Conservation (phyloP, 2,113 vertebrate genomes). For the Pyxicephalus adspersus region DNA sequence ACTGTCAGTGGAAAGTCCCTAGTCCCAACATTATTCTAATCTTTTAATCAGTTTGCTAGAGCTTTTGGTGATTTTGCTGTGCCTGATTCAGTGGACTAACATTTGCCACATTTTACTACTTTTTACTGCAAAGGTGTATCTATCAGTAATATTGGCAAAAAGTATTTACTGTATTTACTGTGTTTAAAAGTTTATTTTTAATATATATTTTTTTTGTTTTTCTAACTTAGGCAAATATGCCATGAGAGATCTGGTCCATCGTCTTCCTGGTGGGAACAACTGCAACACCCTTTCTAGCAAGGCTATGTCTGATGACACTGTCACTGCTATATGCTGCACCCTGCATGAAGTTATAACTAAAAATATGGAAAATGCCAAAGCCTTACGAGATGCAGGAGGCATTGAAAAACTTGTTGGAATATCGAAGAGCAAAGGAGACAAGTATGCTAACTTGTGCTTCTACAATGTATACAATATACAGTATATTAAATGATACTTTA, state of each 20-base stretch:
- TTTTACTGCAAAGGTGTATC: no score
- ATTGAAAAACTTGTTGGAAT: slow-evolving; percentile 97
- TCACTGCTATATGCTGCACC: slow-evolving; percentile 96
- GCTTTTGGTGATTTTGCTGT: no score
- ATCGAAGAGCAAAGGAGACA: slow-evolving; percentile 98
- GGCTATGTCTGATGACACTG: slow-evolving; percentile 96
- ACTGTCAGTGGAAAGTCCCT: no score
- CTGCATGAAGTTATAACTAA: slow-evolving; percentile 99
- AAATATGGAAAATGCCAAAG: slow-evolving; percentile 99
- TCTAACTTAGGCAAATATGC: slow-evolving; percentile 88
- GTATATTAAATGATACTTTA: no score
- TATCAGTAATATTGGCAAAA: no score
- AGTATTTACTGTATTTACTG: no score
- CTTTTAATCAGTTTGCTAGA: no score
- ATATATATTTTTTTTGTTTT: background rate
- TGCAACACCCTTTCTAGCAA: slow-evolving; percentile 85
- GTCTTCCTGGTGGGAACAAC: slow-evolving; percentile 88
- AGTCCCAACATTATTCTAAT: no score
- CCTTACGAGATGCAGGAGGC: slow-evolving; percentile 93
- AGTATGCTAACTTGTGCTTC: slow-evolving; percentile 77
- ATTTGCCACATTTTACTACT: no score
- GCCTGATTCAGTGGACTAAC: no score
- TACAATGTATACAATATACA: background rate
- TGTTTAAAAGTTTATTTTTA: no score
- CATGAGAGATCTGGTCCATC: slow-evolving; percentile 96